These are phyloP conservation scores for Oxyruncus cristatus DNA, from an alignment of 2,113 vertebrate species.

Conservation along the genomic window DNA sequence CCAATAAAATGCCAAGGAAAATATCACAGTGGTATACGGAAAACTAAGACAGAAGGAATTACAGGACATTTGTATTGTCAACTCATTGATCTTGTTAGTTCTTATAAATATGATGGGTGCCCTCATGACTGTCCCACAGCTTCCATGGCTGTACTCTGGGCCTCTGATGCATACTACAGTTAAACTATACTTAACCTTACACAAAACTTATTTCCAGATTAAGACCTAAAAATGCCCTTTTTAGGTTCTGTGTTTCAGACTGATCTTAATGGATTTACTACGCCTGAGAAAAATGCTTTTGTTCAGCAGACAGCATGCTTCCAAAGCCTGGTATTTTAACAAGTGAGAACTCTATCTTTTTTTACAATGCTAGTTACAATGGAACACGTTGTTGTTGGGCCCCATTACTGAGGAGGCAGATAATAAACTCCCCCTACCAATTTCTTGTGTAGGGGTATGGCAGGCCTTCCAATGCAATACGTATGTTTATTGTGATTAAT, in stretches of 20 bases:
- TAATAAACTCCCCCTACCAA: not conserved
- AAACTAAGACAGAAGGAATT: not conserved
- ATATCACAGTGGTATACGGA: not conserved
- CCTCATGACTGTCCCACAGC: not conserved
- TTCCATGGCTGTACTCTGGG: not conserved
- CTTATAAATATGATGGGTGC: not conserved
- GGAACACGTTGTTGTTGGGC: not conserved
- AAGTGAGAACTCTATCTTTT: not conserved
- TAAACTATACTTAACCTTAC: not conserved
- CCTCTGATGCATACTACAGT: not conserved
- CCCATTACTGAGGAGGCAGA: not conserved
- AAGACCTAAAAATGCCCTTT: not conserved
- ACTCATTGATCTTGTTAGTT: not conserved
- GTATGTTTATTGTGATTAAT: not conserved
- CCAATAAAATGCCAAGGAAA: not conserved
- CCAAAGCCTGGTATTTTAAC: not conserved
- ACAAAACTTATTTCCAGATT: not conserved
- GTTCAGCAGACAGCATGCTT: not conserved
- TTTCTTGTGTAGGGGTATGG: not conserved
- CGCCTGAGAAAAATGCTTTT: not conserved
- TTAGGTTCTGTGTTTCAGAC: not conserved
- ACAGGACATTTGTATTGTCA: not conserved
- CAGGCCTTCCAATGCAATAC: not conserved
- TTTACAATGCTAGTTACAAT: not conserved
- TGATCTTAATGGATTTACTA: not conserved